Conservation (phyloP, 1,140 invertebrate species). For the Macrostomum lignano region DNA sequence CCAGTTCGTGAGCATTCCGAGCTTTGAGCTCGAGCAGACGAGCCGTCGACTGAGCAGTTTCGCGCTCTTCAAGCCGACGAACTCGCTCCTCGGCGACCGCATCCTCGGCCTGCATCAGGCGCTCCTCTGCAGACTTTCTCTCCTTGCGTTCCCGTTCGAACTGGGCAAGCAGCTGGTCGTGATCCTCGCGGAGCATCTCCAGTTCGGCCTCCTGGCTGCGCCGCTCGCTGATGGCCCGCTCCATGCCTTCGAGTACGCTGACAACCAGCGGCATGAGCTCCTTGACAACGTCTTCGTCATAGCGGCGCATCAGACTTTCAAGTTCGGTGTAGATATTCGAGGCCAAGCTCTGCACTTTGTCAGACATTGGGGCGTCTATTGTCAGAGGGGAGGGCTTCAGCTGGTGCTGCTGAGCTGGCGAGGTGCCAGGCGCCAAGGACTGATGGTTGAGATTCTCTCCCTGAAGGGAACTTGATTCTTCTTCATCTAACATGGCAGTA, state of each 20-base stretch:
- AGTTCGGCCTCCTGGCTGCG: conserved; percentile 84
- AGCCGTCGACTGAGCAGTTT: conserved; percentile 78
- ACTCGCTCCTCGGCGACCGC: conserved; percentile 69
- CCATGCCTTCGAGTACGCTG: conserved; percentile 79
- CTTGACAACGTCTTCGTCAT: conserved; percentile 82
- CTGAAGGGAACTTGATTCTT: too few species aligned
- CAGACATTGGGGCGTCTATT: conserved; percentile 27
- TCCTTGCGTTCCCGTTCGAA: conserved; percentile 92
- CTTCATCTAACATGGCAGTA: too few species aligned
- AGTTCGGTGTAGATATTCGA: conserved; percentile 88
- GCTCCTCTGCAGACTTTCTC: conserved; percentile 70
- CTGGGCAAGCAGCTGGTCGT: conserved; percentile 89
- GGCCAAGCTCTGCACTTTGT: conserved; percentile 33
- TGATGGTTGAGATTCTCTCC: too few species aligned
- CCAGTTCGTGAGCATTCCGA: conserved; percentile 89
- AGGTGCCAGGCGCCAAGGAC: too few species aligned
- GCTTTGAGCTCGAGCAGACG: conserved; percentile 88
- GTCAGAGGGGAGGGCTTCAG: too few species aligned
- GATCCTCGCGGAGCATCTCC: conserved; percentile 81
- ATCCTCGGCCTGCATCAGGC: conserved; percentile 59
- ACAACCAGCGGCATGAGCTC: conserved; percentile 75
- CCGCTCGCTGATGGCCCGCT: conserved; percentile 77
- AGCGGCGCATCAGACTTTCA: conserved; percentile 69
- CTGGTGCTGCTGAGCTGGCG: too few species aligned
- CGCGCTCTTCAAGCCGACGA: conserved; percentile 56